Base-by-base conservation (phyloP, 1,140 invertebrate species). In the Danaus plexippus region DNA sequence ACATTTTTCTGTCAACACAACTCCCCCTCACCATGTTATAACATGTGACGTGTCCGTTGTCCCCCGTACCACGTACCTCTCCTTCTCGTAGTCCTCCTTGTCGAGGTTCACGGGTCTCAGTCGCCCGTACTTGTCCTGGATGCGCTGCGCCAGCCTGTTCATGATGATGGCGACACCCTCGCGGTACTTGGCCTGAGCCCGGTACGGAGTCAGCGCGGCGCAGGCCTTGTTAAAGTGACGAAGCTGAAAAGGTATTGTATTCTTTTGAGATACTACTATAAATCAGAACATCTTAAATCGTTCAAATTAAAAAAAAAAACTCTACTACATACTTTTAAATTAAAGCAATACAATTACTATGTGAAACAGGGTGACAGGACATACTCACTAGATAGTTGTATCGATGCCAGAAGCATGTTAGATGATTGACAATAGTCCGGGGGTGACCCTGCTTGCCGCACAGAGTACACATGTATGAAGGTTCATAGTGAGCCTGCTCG, bases 401-500 rank as follows among this genome's bases (percentile, higher is more conserved):
- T 5, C 91, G 89, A 69, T 95, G 94, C 71, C 91, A 91, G 69
- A 91, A 91, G 68, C 92, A 93, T 2, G 90, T 91, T 67, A 94
- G 88, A 74, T 95, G 94, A 48, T 90, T 90, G 81, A 94, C 90
- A 56, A 94, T 92, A 11, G 91, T 94, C 32, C 92, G 88, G 41
- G 91, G 91, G 79, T 94, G 92, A 18, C 92, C 92, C 66, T 91
- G 90, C 73, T 94, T 94, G 66, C 91, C 89, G 80, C 94, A 95
- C 45, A 94, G 85, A 58, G 92, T 88, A 78, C 94, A 95, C 43
- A 91, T 88, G 71, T 94, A 94, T 55, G 88, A 86, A 1, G 92
- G 92, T 69, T 93, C 92, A 64, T 89, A 87, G 55, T 79, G 79
- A 7, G 86, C 82, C 42, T 91, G 88, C 61, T 90, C 87, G 56